phyloP scores from a whole-genome alignment of 1,140 invertebrate genomes.

The Sycobia sp. region DNA sequence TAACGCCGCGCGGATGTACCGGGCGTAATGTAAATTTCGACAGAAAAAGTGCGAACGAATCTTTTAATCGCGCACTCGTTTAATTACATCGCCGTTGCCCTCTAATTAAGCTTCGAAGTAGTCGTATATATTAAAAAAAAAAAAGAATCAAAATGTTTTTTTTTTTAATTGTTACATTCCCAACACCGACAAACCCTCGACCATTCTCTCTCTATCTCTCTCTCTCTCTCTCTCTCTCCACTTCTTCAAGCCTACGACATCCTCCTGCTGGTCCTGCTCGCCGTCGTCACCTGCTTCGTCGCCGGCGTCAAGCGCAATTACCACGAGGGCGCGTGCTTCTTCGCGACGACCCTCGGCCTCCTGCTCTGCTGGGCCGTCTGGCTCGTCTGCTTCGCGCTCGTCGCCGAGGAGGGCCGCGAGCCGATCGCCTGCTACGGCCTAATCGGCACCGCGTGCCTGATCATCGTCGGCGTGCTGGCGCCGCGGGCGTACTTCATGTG shows the following conservation, averaged over 20 bases:
- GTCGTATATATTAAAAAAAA: no score
- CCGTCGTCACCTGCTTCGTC: slow-evolving; percentile 62
- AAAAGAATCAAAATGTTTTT: no score
- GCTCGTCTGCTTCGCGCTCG: slow-evolving; percentile 60
- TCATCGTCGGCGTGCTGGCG: slow-evolving; percentile 64
- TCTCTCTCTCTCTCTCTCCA: no score
- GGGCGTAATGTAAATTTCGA: no score
- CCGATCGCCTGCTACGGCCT: slow-evolving; percentile 60
- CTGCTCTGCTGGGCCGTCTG: slow-evolving; percentile 63
- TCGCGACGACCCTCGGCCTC: slow-evolving; percentile 59
- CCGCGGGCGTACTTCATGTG: slow-evolving; percentile 67
- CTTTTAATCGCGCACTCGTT: no score
- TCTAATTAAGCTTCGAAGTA: no score
- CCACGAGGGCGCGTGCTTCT: slow-evolving; percentile 66
- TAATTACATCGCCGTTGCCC: no score
- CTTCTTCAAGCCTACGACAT: slow-evolving; percentile 60
- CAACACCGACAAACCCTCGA: no score
- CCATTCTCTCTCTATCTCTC: no score
- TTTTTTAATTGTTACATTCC: no score
- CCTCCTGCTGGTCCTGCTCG: slow-evolving; percentile 62
- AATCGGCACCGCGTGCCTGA: slow-evolving; percentile 58
- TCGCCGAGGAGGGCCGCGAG: slow-evolving; percentile 57
- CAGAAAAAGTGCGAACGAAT: no score
- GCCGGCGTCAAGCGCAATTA: slow-evolving; percentile 66
- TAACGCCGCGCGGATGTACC: no score